These are phyloP conservation scores for Rhineura floridana DNA, from an alignment of 2,113 vertebrate species.

Conservation along the genomic window DNA sequence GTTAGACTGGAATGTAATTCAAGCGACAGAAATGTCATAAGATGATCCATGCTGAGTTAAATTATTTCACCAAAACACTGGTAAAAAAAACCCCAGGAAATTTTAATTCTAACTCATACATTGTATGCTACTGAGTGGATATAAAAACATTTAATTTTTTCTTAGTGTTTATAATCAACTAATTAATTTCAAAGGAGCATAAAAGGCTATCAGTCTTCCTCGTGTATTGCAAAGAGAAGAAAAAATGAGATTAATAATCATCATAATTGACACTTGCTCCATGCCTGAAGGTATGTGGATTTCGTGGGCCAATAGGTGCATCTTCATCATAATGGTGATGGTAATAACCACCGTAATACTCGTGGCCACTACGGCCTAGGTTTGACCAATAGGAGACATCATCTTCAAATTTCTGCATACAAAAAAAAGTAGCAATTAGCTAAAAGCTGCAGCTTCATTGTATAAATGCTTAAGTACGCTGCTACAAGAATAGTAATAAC, in stretches of 20 bases:
- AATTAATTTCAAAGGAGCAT: background rate
- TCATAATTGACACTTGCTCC: constrained; percentile 93
- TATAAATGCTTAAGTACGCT: background rate
- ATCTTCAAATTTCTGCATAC: constrained; percentile 88
- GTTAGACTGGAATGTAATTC: background rate
- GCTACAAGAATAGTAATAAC: background rate
- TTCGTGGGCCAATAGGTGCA: constrained; percentile 80
- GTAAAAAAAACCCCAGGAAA: constrained; percentile 41
- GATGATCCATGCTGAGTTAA: background rate
- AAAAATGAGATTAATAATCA: constrained; percentile 78
- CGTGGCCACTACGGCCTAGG: constrained; percentile 75
- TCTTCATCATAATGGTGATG: constrained; percentile 94
- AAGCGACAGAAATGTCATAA: constrained; percentile 3
- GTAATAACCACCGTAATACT: constrained; percentile 82
- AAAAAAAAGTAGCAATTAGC: background rate
- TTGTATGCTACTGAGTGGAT: constrained; percentile 43
- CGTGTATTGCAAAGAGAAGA: accelerated
- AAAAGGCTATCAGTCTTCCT: background rate
- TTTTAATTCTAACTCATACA: constrained; percentile 64
- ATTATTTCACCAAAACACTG: background rate
- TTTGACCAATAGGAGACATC: constrained; percentile 91
- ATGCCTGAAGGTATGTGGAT: constrained; percentile 78
- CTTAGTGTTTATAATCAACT: background rate
- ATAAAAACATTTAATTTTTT: constrained; percentile 23
- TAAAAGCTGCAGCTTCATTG: background rate